Percentiles rank a stretch among this genome's conserved stretches.
Conservation (phyloP, 2,888 invertebrate species). For the Xanthia icteritia region DNA sequence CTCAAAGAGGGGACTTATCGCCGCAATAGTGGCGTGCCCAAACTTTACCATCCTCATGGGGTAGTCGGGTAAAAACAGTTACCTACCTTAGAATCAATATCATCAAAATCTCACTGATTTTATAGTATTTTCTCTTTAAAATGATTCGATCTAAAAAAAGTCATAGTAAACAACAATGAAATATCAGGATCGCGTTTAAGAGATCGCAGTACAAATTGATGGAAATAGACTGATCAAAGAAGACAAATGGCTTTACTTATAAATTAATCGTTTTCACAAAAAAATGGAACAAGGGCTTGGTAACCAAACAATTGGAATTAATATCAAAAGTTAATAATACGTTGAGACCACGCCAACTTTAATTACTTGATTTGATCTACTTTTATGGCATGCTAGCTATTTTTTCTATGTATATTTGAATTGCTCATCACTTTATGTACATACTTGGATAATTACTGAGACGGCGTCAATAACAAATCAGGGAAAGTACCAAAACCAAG, state of each 20-base stretch:
- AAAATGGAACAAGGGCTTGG: slow-evolving; percentile 15
- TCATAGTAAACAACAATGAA: no score
- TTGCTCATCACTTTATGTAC: not conserved
- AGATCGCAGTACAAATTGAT: slow-evolving; percentile 10
- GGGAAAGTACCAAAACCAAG: no score
- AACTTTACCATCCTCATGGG: no score
- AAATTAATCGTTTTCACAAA: not conserved
- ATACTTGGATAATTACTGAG: not conserved
- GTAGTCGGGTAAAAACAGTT: no score
- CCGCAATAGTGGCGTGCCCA: no score
- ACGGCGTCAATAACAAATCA: not conserved
- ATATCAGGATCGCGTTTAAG: not conserved
- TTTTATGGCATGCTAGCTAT: not conserved
- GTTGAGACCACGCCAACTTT: not conserved
- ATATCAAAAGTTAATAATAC: not conserved
- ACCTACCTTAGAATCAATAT: not conserved
- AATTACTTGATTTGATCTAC: not conserved
- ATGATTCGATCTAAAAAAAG: not conserved
- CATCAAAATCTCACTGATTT: not conserved
- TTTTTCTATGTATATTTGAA: not conserved
- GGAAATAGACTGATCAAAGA: slow-evolving; percentile 3
- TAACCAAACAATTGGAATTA: not conserved
- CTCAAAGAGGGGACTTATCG: no score
- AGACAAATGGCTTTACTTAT: slow-evolving; percentile 24
- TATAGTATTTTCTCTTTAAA: not conserved